phyloP scores from a whole-genome alignment of 1,140 invertebrate species.

The Aphelenchoides besseyi region DNA sequence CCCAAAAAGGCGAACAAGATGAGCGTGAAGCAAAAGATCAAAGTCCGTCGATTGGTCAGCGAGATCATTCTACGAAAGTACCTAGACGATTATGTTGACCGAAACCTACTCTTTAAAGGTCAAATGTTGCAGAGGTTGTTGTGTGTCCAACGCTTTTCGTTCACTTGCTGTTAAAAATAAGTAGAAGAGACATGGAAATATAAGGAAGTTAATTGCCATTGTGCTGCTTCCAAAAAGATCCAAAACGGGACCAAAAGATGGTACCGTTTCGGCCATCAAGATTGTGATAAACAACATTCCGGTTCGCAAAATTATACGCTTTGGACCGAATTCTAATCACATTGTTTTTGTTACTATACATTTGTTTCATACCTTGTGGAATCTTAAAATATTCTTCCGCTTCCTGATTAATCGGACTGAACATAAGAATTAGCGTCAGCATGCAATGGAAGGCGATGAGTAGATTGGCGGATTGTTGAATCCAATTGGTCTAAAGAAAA shows the following conservation, averaged over 20 bases:
- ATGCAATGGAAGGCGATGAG: constrained; percentile 61
- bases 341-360: background rate
- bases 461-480: constrained; percentile 59
- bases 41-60: background rate
- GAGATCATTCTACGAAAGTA: background rate
- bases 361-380: constrained; percentile 45
- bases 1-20: constrained; percentile 10
- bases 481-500: constrained; percentile 10
- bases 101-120: background rate
- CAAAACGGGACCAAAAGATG: constrained; percentile 81
- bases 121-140: background rate
- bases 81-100: background rate
- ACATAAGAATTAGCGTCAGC: constrained; percentile 10
- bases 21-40: background rate
- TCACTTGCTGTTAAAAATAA: constrained; percentile 36
- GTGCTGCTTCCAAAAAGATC: constrained; percentile 79
- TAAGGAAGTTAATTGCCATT: constrained; percentile 67
- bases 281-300: constrained; percentile 70
- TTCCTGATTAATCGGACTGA: constrained; percentile 62
- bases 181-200: constrained; percentile 62
- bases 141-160: background rate
- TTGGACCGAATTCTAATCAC: constrained; percentile 73
- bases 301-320: constrained; percentile 74
- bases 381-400: constrained; percentile 56
- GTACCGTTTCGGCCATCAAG: constrained; percentile 77